phyloP scores from a whole-genome alignment of 2,888 invertebrate genomes.

The Glyphotaelius pellucidus region DNA sequence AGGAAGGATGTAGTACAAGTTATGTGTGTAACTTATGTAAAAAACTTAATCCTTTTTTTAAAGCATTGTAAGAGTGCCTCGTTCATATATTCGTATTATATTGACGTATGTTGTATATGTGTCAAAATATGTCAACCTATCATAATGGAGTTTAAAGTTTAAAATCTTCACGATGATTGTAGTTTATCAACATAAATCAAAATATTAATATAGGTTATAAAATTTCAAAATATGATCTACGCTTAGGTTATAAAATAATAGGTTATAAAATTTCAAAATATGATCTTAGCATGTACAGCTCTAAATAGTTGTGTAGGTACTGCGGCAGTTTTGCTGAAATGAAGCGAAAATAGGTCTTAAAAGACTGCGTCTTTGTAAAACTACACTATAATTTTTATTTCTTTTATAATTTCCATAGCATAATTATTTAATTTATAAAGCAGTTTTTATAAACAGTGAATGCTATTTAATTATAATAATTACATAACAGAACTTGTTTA shows the following conservation, averaged over 20 bases:
- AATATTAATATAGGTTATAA: background rate
- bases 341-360: no score
- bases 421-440: no score
- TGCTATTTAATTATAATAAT: no score
- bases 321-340: background rate
- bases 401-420: no score
- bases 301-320: background rate
- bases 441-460: no score
- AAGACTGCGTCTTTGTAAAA: no score
- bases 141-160: background rate
- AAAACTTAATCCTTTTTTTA: background rate
- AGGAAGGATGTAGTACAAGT: background rate
- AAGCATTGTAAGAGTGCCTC: background rate
- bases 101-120: background rate
- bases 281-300: background rate
- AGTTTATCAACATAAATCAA: background rate
- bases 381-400: no score
- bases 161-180: no score
- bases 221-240: no score
- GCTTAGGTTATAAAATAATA: no score
- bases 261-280: no score
- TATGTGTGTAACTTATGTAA: background rate
- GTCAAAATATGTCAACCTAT: background rate
- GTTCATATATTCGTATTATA: background rate
- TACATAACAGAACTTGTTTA: no score